Conservation (phyloP, 2,113 vertebrate genomes). For the Phainopepla nitens region DNA sequence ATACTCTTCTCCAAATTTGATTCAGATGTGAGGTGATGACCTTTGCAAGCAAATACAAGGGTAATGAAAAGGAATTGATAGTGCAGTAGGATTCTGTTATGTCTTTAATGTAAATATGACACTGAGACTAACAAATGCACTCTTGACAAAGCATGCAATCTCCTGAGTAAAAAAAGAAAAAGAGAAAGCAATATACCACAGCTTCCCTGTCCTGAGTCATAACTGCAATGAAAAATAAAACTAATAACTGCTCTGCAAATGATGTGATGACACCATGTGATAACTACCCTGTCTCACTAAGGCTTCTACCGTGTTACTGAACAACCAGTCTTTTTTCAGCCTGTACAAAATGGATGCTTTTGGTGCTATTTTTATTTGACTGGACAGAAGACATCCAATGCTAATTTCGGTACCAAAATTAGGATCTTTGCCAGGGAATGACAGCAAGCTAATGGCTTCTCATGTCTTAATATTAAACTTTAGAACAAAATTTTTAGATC, state of each 20-base stretch:
- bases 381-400: neutral
- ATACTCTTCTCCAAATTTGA: neutral
- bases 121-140: neutral
- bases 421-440: neutral
- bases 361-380: neutral
- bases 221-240: constrained; percentile 13
- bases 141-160: neutral
- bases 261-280: neutral
- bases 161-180: neutral
- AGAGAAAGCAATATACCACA: neutral
- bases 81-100: constrained; percentile 4
- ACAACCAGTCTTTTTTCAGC: neutral
- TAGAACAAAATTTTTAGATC: neutral
- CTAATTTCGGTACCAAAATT: neutral
- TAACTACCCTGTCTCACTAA: neutral
- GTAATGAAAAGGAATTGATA: constrained; percentile 54
- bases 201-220: neutral
- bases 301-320: neutral
- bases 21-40: neutral
- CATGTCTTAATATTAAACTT: neutral
- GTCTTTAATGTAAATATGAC: neutral
- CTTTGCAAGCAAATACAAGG: neutral
- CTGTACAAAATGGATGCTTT: neutral
- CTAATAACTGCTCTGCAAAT: constrained; percentile 12
- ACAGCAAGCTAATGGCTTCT: neutral